A percentile compares a stretch with the other conserved stretches of the same genome.
Conservation (phyloP, 1,140 invertebrate species). For the Elymnias hypermnestra region DNA sequence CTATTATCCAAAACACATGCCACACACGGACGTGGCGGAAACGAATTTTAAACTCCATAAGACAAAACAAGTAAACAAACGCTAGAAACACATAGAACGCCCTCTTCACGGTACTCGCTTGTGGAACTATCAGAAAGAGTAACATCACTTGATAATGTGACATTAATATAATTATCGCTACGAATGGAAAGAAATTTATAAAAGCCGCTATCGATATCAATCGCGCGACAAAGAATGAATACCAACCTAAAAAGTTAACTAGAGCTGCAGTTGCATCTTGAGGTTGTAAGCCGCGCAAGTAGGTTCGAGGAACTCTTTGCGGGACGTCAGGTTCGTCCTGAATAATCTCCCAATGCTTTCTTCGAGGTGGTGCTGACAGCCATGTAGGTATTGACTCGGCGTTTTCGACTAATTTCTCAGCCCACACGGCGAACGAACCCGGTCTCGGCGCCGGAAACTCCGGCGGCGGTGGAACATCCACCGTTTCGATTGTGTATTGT, state of each 20-base stretch:
- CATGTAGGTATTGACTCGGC: conserved; percentile 56
- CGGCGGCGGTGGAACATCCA: conserved; percentile 52
- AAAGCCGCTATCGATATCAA: conserved; percentile 82
- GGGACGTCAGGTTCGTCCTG: conserved; percentile 57
- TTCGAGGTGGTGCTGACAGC: conserved; percentile 57
- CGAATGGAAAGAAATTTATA: conserved; percentile 80
- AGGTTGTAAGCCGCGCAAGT: conserved; percentile 78
- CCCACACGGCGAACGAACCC: conserved; percentile 55
- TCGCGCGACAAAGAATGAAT: conserved; percentile 81
- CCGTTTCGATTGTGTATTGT: conserved; percentile 50
- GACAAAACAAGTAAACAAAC: conserved; percentile 83
- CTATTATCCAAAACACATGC: conserved; percentile 79
- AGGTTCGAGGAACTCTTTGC: conserved; percentile 39
- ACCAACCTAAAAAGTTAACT: conserved; percentile 83
- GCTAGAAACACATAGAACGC: conserved; percentile 81
- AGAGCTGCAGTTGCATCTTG: conserved; percentile 81
- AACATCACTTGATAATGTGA: conserved; percentile 79
- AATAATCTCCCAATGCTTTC: conserved; percentile 51
- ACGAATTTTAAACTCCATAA: conserved; percentile 85
- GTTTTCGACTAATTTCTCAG: conserved; percentile 61
- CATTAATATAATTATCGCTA: conserved; percentile 76
- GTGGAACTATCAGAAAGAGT: conserved; percentile 77
- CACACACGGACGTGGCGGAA: conserved; percentile 82
- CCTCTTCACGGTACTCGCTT: conserved; percentile 72
- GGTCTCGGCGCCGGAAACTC: conserved; percentile 46